Percentiles rank a stretch among this genome's conserved stretches.
Conservation (phyloP, 2,888 invertebrate species). For the Zhengitettix transpicula region DNA sequence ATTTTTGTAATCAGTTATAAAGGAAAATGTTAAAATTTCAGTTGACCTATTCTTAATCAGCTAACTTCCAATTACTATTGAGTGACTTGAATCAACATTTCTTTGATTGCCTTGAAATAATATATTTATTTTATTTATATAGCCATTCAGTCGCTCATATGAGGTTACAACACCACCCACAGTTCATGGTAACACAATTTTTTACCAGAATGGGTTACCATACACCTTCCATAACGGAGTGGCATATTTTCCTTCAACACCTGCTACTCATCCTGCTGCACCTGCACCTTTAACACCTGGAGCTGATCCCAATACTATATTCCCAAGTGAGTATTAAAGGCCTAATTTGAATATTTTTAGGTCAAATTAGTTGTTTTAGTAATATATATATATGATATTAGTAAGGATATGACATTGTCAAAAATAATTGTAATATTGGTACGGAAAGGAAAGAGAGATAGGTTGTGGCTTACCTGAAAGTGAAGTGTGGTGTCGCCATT, state of each 20-base stretch:
- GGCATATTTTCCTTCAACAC: constrained; percentile 21
- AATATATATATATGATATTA: no score
- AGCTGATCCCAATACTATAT: constrained; percentile 3
- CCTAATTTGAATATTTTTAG: no score
- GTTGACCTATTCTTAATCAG: neutral
- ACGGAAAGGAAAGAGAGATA: no score
- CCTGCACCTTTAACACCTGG: neutral
- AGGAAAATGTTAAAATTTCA: no score
- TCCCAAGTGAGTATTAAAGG: neutral
- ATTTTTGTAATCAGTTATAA: no score
- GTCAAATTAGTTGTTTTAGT: no score
- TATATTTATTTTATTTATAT: constrained; percentile 1
- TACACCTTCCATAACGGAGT: constrained; percentile 29
- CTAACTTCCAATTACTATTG: neutral
- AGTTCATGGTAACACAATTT: constrained; percentile 30
- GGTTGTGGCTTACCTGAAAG: no score
- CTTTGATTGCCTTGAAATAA: neutral
- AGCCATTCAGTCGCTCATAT: constrained; percentile 33
- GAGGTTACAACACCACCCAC: constrained; percentile 34
- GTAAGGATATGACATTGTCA: no score
- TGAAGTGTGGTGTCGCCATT: no score
- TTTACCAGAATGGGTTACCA: constrained; percentile 32
- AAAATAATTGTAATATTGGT: no score
- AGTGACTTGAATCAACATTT: neutral
- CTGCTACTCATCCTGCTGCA: constrained; percentile 1